Evolutionary conservation across 1,140 invertebrate genomes (phyloP), one percentile per base, ranked within the genome.

Genomic region (Drosophila micromelanica): DNA sequence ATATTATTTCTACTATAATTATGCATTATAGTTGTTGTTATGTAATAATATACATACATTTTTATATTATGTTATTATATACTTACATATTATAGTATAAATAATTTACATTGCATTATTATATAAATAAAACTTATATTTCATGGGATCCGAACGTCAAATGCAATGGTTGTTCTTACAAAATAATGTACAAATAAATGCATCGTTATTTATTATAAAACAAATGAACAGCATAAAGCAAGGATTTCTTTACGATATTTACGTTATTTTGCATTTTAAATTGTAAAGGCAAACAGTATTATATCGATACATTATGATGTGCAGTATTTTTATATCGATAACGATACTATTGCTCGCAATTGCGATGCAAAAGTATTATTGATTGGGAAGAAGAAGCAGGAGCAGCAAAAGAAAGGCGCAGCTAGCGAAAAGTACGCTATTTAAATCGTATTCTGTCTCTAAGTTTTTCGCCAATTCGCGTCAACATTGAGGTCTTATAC

Each of bases 351-450:
- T 40, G 15, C 4, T 65, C 62, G 23, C 56, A 52, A 59, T 57
- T 59, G 55, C 69, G 43, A 35, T 69, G 71, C 55, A 54, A 73
- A 65, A 72, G 49, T 78, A 73, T 84, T 84, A 84, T 84, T 84
- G 80, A 84, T 84, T 84, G 78, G 35, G 46, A 80, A 76, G 68
- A 80, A 80, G 78, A 76, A 62, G 74, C 15, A 78, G n/a, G 42
- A 63, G 38, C 59, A 84, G 80, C 73, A 64, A 84, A 85, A 79
- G 80, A 84, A 77, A 85, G 80, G 80, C 77, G 76, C 80, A 84
- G 80, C 80, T 60, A 45, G 27, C 30, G 52, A 76, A 78, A 75
- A 56, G 30, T 72, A 63, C 72, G 37, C 62, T 73, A 62, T 85
- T 73, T 48, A 67, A 85, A 80, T 46, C n/a, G 20, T 46, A 55